Conservation (phyloP, 2,113 vertebrate species). For the Alethe diademata region DNA sequence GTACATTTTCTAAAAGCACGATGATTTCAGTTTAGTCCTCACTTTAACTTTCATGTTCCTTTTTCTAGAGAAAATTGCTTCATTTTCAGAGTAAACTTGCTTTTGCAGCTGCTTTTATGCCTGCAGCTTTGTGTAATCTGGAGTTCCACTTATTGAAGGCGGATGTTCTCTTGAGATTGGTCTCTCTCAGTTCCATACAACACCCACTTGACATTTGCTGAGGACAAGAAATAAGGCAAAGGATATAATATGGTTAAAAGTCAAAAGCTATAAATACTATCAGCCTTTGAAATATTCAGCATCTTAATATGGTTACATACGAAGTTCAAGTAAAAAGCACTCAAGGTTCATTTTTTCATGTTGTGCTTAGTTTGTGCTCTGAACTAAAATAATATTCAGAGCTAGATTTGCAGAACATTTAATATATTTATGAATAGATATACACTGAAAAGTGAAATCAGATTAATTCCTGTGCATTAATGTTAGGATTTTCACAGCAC, state of each 20-base stretch:
- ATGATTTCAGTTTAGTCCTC: conserved; percentile 12
- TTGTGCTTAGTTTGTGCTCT: conserved; percentile 6
- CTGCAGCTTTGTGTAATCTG: conserved; percentile 64
- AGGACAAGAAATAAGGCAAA: conserved; percentile 54
- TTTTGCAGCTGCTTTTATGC: conserved; percentile 59
- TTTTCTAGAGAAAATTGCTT: conserved; percentile 56
- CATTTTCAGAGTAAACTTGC: conserved; percentile 47
- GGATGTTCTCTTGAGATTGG: conserved; percentile 46
- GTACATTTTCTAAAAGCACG: not conserved
- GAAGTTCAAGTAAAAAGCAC: conserved; percentile 37
- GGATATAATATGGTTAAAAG: conserved; percentile 52
- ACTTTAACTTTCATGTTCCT: conserved; percentile 18
- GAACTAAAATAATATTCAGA: not conserved
- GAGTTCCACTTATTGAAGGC: conserved; percentile 62
- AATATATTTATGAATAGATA: conserved; percentile 14
- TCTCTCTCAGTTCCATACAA: conserved; percentile 31
- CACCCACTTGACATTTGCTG: conserved; percentile 63
- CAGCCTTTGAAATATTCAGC: conserved; percentile 26
- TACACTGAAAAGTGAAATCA: not conserved
- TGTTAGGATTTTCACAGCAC: not conserved
- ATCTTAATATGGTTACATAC: conserved; percentile 7
- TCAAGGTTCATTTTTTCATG: not conserved
- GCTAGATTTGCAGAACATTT: conserved; percentile 3
- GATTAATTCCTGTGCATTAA: not conserved
- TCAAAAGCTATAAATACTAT: conserved; percentile 39